These are phyloP conservation scores for Augiades crinisus DNA, from an alignment of 2,888 invertebrate species.

Conservation along the genomic window DNA sequence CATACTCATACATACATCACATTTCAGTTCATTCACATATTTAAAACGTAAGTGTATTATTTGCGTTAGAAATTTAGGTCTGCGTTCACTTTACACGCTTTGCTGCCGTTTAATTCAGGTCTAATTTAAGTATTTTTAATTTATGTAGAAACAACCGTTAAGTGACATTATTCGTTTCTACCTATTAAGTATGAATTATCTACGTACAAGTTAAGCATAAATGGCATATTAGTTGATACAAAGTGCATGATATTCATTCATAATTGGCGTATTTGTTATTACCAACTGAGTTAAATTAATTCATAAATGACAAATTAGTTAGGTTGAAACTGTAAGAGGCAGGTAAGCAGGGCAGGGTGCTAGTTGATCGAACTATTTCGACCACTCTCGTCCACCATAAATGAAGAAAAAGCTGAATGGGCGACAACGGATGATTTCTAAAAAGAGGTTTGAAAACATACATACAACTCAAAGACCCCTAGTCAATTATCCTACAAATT, in stretches of 20 bases:
- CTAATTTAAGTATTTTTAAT: background rate
- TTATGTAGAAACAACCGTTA: background rate
- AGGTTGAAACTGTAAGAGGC: no score
- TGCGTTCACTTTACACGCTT: conserved; percentile 1
- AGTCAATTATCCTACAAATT: no score
- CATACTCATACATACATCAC: no score
- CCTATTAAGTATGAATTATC: background rate
- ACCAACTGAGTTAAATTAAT: no score
- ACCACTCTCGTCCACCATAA: no score
- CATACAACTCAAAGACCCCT: no score
- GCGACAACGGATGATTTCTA: no score
- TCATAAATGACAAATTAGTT: no score
- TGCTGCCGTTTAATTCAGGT: background rate
- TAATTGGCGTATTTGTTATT: background rate
- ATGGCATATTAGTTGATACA: background rate
- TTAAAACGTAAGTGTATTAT: background rate
- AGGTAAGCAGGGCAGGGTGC: no score
- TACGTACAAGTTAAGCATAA: background rate
- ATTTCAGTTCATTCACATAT: background rate
- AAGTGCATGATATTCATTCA: background rate
- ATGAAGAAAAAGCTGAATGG: no score
- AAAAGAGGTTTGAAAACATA: no score
- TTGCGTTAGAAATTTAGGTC: background rate
- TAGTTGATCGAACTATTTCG: no score
- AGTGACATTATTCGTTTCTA: background rate